phyloP scores from a whole-genome alignment of 2,113 vertebrate species.

The Pyxicephalus adspersus region DNA sequence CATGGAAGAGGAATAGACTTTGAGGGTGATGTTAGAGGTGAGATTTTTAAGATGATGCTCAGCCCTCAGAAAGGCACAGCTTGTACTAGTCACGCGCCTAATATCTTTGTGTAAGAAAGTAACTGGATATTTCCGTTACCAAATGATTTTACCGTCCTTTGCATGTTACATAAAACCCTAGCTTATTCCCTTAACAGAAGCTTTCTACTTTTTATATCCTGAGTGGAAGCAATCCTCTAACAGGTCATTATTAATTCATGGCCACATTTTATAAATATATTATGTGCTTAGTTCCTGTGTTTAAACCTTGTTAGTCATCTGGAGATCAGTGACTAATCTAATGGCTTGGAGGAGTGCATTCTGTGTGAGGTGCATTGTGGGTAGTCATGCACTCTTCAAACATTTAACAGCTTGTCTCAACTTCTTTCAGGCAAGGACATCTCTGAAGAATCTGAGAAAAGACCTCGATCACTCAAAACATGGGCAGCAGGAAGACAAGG shows the following conservation, averaged over 20 bases:
- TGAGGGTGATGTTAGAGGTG: no score
- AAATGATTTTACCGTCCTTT: no score
- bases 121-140: no score
- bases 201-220: not conserved
- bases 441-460: conserved; percentile 71
- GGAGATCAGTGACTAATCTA: not conserved
- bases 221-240: not conserved
- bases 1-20: no score
- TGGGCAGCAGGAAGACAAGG: conserved; percentile 14
- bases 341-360: not conserved
- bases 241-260: not conserved
- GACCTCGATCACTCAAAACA: conserved; percentile 70
- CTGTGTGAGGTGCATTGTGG: no score
- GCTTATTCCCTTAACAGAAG: no score
- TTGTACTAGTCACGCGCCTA: no score
- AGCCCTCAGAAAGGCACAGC: no score
- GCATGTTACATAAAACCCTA: no score
- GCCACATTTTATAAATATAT: not conserved
- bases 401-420: not conserved
- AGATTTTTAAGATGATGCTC: no score
- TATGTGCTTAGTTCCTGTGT: not conserved
- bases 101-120: no score
- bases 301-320: not conserved
- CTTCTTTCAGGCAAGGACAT: conserved; percentile 68
- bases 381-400: no score